A percentile compares a stretch with the other conserved stretches of the same genome.
Conservation (phyloP, 2,888 invertebrate species). For the Xanthorhoe spadicearia region DNA sequence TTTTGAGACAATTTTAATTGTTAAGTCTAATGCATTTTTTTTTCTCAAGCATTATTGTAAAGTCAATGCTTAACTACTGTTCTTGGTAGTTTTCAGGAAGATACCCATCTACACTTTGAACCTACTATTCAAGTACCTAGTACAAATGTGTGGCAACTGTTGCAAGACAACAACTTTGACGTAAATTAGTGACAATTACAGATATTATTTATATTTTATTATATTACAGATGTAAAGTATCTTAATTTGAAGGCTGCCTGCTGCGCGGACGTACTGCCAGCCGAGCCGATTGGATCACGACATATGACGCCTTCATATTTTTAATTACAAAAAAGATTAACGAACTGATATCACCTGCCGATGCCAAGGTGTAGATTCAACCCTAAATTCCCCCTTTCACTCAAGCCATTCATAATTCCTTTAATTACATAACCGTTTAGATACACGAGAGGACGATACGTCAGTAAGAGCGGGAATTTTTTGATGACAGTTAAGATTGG, state of each 20-base stretch:
- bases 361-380: conserved; percentile 78
- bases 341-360: conserved; percentile 74
- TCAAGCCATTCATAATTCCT: conserved; percentile 51
- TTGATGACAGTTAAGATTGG: conserved; percentile 52
- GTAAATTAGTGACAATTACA: too few species aligned
- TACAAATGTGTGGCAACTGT: too few species aligned
- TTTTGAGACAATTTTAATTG: too few species aligned
- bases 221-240: neutral
- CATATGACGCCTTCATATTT: conserved; percentile 71
- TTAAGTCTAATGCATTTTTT: too few species aligned
- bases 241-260: conserved; percentile 13
- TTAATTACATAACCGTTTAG: conserved; percentile 63
- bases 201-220: neutral
- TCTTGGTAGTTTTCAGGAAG: too few species aligned
- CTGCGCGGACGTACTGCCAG: conserved; percentile 31
- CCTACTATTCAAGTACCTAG: too few species aligned
- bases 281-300: conserved; percentile 68
- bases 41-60: too few species aligned
- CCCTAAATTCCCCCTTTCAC: conserved; percentile 67
- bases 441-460: conserved; percentile 47
- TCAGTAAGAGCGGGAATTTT: conserved; percentile 36
- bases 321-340: conserved; percentile 69
- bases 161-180: too few species aligned
- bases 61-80: too few species aligned
- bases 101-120: too few species aligned